These are phyloP conservation scores for Chrysolina americana DNA, from an alignment of 2,888 invertebrate species.

Conservation along the genomic window DNA sequence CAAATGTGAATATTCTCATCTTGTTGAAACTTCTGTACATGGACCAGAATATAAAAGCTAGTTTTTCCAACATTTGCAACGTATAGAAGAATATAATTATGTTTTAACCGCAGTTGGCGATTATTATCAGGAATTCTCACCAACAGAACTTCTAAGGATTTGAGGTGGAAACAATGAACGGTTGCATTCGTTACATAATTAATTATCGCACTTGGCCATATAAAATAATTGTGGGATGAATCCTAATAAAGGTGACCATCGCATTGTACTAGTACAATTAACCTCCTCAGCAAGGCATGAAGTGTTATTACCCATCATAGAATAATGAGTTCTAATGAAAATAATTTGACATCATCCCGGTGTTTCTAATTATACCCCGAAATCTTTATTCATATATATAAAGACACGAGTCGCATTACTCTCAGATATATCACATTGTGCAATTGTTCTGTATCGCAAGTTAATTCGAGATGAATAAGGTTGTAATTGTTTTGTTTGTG, in stretches of 20 bases:
- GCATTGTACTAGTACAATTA: constrained; percentile 1
- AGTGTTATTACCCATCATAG: constrained; percentile 21
- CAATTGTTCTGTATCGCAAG: not conserved
- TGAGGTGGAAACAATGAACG: not conserved
- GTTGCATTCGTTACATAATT: constrained; percentile 8
- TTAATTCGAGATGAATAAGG: not conserved
- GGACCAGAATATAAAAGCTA: not conserved
- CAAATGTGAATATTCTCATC: no score
- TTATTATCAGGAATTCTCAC: not conserved
- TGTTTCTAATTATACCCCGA: constrained; percentile 14
- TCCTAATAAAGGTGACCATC: constrained; percentile 16
- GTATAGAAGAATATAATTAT: not conserved
- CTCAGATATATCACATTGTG: not conserved
- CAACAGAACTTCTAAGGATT: not conserved
- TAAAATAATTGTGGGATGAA: not conserved
- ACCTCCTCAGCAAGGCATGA: constrained; percentile 18
- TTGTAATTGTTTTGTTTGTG: constrained; percentile 5
- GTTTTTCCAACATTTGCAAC: no score
- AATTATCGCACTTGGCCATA: not conserved
- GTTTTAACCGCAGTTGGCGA: not conserved
- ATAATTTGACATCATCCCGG: constrained; percentile 20
- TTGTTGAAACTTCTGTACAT: no score
- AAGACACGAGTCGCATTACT: not conserved
- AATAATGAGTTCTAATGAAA: constrained; percentile 19
- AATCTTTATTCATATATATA: constrained; percentile 13